phyloP scores from a whole-genome alignment of 2,888 invertebrate genomes.

The Sesia bembeciformis region DNA sequence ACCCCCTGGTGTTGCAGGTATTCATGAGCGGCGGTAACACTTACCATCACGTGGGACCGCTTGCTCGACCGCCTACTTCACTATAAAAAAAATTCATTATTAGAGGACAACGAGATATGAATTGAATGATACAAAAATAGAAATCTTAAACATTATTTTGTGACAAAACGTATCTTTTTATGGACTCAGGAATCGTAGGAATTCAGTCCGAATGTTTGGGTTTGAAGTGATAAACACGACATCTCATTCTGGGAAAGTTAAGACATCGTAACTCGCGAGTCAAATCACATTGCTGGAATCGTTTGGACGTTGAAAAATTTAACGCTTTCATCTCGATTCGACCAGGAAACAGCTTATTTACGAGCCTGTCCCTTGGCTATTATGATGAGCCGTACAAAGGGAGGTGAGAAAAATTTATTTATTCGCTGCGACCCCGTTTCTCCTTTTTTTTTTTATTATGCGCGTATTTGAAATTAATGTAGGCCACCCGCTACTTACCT shows the following conservation, averaged over 20 bases:
- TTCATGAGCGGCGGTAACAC: too few species aligned
- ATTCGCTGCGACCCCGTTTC: constrained; percentile 20
- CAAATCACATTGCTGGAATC: constrained; percentile 1
- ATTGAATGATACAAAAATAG: too few species aligned
- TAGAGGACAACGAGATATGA: too few species aligned
- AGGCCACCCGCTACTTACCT: constrained; percentile 14
- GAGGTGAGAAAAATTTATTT: constrained; percentile 8
- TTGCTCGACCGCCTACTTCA: too few species aligned
- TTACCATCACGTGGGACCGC: too few species aligned
- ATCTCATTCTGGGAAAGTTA: constrained; percentile 19
- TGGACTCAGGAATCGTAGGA: neutral
- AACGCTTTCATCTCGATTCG: constrained; percentile 39
- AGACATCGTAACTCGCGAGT: constrained; percentile 4
- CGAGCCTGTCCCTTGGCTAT: constrained; percentile 21
- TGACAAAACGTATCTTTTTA: neutral
- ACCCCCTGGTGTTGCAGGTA: too few species aligned
- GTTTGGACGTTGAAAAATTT: constrained; percentile 31
- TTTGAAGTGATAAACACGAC: constrained; percentile 9
- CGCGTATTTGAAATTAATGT: constrained; percentile 26
- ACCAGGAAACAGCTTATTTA: constrained; percentile 48
- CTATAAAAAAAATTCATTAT: too few species aligned
- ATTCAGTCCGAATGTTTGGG: constrained; percentile 1
- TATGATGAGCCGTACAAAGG: constrained; percentile 17
- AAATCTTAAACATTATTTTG: too few species aligned
- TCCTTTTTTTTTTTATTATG: constrained; percentile 28